Evolutionary conservation across 2,797 vertebrate genomes (phyloP), one percentile per base, ranked within the genome.

Genomic region (Malurus splendens): DNA sequence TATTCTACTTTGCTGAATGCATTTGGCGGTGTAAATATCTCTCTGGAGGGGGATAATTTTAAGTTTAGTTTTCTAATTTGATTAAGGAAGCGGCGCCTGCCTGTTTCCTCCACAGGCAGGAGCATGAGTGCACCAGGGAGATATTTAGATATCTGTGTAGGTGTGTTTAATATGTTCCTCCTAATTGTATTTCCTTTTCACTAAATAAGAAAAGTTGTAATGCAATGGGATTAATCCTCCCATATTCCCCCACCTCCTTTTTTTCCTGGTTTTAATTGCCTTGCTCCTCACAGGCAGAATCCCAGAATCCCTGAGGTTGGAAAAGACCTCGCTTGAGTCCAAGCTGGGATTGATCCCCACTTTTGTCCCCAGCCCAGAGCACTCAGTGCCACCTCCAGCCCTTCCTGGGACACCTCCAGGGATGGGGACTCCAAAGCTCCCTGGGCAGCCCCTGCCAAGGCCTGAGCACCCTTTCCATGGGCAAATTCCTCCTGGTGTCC

Each of bases 131-230:
- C 92, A 72, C 78, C 32, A n/a, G 95, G 94, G 95, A 96, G 89
- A 86, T 54, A 77, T 83, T 96, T 62, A 13, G 72, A 78, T 93
- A 88, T 92, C 90, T 65, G 93, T 70, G 96, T 96, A 96, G 97
- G 96, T 96, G 95, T 96, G 95, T 96, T 97, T 96, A 97, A 96
- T 97, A 94, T 94, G 44, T 76, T 93, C 93, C 20, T 7, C 79
- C 87, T 96, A 96, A 96, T 96, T 95, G 94, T 94, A 94, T 96
- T 97, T 97, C 95, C 96, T 97, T 93, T 94, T 79, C 82, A 71
- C 94, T 90, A 87, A 94, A 95, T 91, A 94, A 96, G 94, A 96
- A 94, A 94, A 94, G 82, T 77, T 86, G 42, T 83, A 93, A 81
- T 57, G 76, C 95, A 93, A 54, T 75, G 91, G 89, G 86, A 94